phyloP scores from a whole-genome alignment of 1,140 invertebrate genomes.

The Pogonus chalceus region DNA sequence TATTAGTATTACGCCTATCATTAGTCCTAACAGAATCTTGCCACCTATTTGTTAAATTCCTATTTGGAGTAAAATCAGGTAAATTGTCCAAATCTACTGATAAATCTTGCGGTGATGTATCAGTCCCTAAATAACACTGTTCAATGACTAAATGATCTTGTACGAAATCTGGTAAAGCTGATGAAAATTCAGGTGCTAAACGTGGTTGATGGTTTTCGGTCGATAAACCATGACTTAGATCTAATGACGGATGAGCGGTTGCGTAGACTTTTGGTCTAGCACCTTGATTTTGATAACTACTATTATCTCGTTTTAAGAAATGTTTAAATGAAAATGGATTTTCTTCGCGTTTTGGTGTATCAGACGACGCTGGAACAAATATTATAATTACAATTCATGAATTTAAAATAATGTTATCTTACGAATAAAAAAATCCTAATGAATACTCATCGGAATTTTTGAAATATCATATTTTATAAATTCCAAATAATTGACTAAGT shows the following conservation, averaged over 20 bases:
- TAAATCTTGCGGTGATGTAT: conserved; percentile 26
- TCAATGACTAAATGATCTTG: conserved; percentile 54
- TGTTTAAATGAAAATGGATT: conserved; percentile 74
- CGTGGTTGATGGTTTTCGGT: conserved; percentile 18
- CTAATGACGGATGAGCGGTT: conserved; percentile 19
- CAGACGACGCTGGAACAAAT: no score
- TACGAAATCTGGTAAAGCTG: conserved; percentile 52
- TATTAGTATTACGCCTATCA: conserved; percentile 16
- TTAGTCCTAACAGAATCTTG: conserved; percentile 21
- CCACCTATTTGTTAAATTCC: conserved; percentile 13
- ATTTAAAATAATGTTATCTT: no score
- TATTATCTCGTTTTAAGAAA: conserved; percentile 51
- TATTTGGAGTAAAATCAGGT: conserved; percentile 47
- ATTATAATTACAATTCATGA: no score
- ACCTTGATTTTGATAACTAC: conserved; percentile 40
- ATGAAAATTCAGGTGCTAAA: conserved; percentile 30
- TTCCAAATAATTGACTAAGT: no score
- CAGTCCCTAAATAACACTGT: conserved; percentile 43
- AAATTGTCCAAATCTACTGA: conserved; percentile 40
- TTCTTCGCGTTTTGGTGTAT: conserved; percentile 48
- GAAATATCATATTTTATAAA: no score
- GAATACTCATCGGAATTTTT: no score
- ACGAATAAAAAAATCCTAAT: no score
- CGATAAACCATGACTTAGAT: conserved; percentile 9
- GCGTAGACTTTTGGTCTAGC: conserved; percentile 46